Conservation (phyloP, 2,888 invertebrate genomes). For the Platypus cylindrus region DNA sequence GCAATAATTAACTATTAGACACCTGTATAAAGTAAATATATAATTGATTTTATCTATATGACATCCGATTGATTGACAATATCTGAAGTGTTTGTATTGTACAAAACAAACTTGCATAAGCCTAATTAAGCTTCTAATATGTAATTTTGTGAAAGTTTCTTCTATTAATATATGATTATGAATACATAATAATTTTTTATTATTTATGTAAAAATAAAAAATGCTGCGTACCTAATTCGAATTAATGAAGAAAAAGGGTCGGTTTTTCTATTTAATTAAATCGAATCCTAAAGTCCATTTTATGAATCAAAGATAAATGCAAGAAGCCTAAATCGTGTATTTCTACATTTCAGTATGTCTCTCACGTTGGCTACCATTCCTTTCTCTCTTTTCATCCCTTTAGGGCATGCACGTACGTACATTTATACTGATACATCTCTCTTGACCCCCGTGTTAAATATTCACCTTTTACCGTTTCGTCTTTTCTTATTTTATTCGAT, state of each 20-base stretch:
- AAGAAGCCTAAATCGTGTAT: constrained; percentile 12
- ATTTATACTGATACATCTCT: constrained; percentile 28
- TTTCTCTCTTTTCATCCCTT: constrained; percentile 12
- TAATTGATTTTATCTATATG: constrained; percentile 9
- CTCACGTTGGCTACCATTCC: constrained; percentile 13
- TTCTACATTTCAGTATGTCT: constrained; percentile 12
- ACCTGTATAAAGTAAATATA: constrained; percentile 13
- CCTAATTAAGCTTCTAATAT: constrained; percentile 10
- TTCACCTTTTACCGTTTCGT: constrained; percentile 11
- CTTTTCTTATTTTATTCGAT: no score
- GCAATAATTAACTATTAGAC: no score
- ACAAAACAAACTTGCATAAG: constrained; percentile 9
- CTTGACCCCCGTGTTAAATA: constrained; percentile 20
- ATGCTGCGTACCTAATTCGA: no score
- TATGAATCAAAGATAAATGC: constrained; percentile 11
- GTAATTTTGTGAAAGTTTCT: no score
- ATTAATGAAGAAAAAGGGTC: no score
- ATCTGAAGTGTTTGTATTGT: no score
- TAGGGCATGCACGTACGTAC: constrained; percentile 21
- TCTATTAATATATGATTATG: no score
- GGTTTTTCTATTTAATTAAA: no score
- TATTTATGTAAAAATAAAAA: no score
- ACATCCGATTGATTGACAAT: constrained; percentile 11
- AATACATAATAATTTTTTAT: no score
- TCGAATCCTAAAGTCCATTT: no score